Conservation (phyloP, 2,113 vertebrate species). For the Cololabis saira region DNA sequence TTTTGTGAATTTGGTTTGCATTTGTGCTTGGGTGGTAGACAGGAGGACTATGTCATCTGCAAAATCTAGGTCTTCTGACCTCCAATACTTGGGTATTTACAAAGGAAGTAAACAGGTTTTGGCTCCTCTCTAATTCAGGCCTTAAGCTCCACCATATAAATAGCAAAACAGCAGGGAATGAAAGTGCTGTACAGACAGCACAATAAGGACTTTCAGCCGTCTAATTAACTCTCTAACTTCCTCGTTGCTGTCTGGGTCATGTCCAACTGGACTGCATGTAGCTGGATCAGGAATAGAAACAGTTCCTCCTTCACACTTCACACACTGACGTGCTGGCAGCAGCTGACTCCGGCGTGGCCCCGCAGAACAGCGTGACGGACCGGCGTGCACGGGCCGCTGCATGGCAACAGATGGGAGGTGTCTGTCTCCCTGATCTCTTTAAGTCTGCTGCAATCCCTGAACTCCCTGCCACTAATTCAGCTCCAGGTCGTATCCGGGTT, state of each 20-base stretch:
- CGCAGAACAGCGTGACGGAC: slow-evolving; percentile 22
- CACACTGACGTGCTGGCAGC: slow-evolving; percentile 22
- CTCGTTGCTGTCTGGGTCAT: slow-evolving; percentile 42
- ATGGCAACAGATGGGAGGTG: slow-evolving; percentile 61
- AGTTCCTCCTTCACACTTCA: slow-evolving; percentile 1
- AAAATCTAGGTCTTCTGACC: too few species aligned
- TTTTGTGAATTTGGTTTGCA: too few species aligned
- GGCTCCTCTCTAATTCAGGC: too few species aligned
- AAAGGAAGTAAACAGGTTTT: too few species aligned
- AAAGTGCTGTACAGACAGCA: neutral
- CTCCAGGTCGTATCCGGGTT: slow-evolving; percentile 51
- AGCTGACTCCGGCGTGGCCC: slow-evolving; percentile 25
- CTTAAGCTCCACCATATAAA: too few species aligned
- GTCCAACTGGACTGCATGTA: slow-evolving; percentile 17
- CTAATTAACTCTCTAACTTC: slow-evolving; percentile 33
- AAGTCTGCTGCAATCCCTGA: slow-evolving; percentile 54
- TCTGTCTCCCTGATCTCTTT: slow-evolving; percentile 52
- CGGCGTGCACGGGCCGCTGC: neutral
- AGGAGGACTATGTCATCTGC: too few species aligned
- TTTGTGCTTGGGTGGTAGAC: too few species aligned
- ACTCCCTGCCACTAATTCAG: slow-evolving; percentile 51
- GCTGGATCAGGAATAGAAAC: slow-evolving; percentile 19
- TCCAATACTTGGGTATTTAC: too few species aligned
- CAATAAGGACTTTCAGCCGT: slow-evolving; percentile 19
- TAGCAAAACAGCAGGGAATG: too few species aligned